Percentiles rank a stretch among this genome's conserved stretches.
Evolutionary conservation across 1,140 invertebrate genomes (phyloP).

Genomic region (Cylas formicarius): DNA sequence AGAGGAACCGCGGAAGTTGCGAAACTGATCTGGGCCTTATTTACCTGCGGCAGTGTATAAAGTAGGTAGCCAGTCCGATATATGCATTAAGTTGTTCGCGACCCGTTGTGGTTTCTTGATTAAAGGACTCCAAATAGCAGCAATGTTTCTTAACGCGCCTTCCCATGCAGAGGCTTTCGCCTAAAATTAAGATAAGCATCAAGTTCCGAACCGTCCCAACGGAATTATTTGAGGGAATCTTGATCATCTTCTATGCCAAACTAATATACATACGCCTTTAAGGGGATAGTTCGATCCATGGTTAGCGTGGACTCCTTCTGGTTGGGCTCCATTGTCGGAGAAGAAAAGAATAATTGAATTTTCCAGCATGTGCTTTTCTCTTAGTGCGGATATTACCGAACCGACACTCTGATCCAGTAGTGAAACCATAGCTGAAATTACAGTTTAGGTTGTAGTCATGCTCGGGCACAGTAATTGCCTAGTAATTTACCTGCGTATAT

Average conservation of each 20-base stretch:
- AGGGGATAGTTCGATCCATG: constrained; percentile 83
- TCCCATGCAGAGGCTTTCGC: constrained; percentile 80
- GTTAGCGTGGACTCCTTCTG: constrained; percentile 62
- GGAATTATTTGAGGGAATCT: no score
- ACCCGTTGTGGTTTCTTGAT: constrained; percentile 52
- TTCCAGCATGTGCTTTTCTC: constrained; percentile 57
- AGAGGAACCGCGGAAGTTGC: no score
- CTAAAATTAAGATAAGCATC: constrained; percentile 38
- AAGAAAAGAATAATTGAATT: constrained; percentile 71
- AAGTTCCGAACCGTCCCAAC: constrained; percentile 4
- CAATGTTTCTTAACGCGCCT: constrained; percentile 69
- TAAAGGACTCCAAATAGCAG: constrained; percentile 71
- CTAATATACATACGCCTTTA: constrained; percentile 63
- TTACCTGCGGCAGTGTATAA: constrained; percentile 57
- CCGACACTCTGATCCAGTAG: constrained; percentile 81
- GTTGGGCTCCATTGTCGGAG: constrained; percentile 75
- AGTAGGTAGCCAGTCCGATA: constrained; percentile 84
- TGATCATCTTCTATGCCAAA: no score
- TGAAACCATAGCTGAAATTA: constrained; percentile 71
- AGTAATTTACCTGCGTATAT: constrained; percentile 55
- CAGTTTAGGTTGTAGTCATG: no score
- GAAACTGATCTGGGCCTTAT: no score
- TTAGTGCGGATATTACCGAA: constrained; percentile 62
- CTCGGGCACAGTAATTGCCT: no score
- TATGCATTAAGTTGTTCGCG: constrained; percentile 69